A percentile compares a stretch with the other conserved stretches of the same genome.
These are phyloP conservation scores for Episyrphus balteatus DNA, from an alignment of 1,140 invertebrate genomes.

Conservation along the genomic window DNA sequence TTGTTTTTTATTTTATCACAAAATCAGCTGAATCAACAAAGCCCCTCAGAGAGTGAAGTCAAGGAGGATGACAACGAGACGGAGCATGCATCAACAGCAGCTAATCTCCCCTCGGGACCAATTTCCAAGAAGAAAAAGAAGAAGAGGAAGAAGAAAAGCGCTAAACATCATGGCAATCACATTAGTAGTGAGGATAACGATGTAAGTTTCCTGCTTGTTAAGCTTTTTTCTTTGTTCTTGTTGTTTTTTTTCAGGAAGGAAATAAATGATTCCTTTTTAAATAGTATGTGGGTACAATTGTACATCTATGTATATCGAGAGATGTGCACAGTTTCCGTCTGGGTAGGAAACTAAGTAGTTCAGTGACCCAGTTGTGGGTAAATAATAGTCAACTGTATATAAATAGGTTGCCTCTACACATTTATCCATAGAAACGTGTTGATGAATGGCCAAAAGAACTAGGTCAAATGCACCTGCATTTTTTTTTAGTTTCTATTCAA, in stretches of 20 bases:
- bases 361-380: no score
- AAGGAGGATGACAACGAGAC: conserved; percentile 60
- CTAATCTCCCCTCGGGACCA: conserved; percentile 31
- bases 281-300: no score
- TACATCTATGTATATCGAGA: no score
- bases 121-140: conserved; percentile 36
- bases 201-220: conserved; percentile 20
- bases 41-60: conserved; percentile 54
- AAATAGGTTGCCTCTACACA: not conserved
- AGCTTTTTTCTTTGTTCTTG: no score
- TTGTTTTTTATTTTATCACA: not conserved
- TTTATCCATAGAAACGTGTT: no score
- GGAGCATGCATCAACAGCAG: conserved; percentile 41
- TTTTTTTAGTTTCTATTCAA: no score
- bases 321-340: not conserved
- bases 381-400: not conserved
- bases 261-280: no score
- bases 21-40: conserved; percentile 43
- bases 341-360: no score
- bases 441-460: no score
- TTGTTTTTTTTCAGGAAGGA: no score
- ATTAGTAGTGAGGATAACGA: conserved; percentile 51
- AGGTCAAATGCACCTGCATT: no score
- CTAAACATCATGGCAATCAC: conserved; percentile 39
- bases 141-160: conserved; percentile 54